Conservation (phyloP, 2,888 invertebrate genomes). For the Platycheirus rosarum region DNA sequence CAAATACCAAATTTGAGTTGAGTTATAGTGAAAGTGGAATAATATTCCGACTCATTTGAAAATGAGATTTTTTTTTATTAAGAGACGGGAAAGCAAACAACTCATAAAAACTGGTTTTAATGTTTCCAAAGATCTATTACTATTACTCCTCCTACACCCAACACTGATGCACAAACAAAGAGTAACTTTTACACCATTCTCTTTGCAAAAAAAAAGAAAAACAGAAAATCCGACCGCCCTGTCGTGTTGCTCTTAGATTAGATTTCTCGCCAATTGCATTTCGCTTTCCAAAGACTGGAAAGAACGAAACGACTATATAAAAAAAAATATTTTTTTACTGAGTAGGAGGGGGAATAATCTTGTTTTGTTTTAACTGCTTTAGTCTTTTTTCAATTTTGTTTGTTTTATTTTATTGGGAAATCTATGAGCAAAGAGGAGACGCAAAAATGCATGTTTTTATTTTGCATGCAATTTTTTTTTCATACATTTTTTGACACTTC, state of each 20-base stretch:
- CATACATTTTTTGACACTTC: no score
- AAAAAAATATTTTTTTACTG: background rate
- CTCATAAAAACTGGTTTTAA: constrained; percentile 69
- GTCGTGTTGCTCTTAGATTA: constrained; percentile 57
- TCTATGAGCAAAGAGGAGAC: constrained; percentile 54
- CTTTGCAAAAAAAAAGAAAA: constrained; percentile 46
- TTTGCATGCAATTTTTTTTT: constrained; percentile 12
- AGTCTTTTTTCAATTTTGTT: constrained; percentile 2
- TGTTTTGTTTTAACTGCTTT: constrained; percentile 23
- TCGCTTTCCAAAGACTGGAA: constrained; percentile 69
- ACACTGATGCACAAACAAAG: constrained; percentile 13
- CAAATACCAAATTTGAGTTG: background rate
- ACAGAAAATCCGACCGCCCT: constrained; percentile 51
- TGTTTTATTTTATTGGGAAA: constrained; percentile 51
- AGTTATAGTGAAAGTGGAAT: background rate
- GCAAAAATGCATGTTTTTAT: constrained; percentile 15
- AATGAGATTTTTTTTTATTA: background rate
- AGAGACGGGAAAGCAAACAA: background rate
- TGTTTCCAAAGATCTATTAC: no score
- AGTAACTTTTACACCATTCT: constrained; percentile 31
- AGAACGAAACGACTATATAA: constrained; percentile 44
- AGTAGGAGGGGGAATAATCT: constrained; percentile 57
- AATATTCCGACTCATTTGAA: constrained; percentile 18
- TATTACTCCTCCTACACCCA: constrained; percentile 69
- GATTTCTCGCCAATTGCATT: constrained; percentile 69